These are phyloP conservation scores for Ctenochaetus hawaiiensis DNA, from an alignment of 2,797 vertebrate genomes.

Conservation along the genomic window DNA sequence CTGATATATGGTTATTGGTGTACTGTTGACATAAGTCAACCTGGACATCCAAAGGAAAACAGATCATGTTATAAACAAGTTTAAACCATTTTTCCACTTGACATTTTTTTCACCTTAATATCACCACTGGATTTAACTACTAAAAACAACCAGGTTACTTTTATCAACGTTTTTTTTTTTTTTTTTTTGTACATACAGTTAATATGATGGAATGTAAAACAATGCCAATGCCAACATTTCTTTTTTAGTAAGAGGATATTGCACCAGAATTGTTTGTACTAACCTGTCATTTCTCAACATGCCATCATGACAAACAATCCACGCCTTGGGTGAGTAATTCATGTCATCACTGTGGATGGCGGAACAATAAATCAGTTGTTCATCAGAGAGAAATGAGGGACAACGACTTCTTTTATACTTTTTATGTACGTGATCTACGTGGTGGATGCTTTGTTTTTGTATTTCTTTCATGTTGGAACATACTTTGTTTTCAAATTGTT, in stretches of 20 bases:
- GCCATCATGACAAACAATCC: slow-evolving; percentile 20
- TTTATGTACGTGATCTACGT: not conserved
- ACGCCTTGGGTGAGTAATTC: slow-evolving; percentile 54
- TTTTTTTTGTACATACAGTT: too few relatives aligned
- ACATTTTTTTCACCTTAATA: not conserved
- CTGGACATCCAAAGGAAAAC: not conserved
- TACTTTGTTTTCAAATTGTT: not conserved
- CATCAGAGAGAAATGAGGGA: not conserved
- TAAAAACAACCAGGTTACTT: not conserved
- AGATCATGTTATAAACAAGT: not conserved
- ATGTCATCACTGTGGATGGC: not conserved
- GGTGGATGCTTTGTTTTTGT: not conserved
- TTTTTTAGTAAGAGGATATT: slow-evolving; percentile 33
- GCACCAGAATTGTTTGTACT: slow-evolving; percentile 20
- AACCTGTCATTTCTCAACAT: slow-evolving; percentile 24
- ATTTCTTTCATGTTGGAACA: not conserved
- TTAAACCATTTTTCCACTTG: not conserved
- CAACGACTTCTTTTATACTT: not conserved
- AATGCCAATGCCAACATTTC: not conserved
- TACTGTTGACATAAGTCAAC: not conserved
- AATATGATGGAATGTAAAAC: slow-evolving; percentile 15
- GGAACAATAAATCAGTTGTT: slow-evolving; percentile 12
- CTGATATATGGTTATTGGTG: not conserved
- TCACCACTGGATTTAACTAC: not conserved
- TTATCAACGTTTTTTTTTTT: not conserved